These are phyloP conservation scores for Cephus spinipes DNA, from an alignment of 2,888 invertebrate genomes.

Conservation along the genomic window DNA sequence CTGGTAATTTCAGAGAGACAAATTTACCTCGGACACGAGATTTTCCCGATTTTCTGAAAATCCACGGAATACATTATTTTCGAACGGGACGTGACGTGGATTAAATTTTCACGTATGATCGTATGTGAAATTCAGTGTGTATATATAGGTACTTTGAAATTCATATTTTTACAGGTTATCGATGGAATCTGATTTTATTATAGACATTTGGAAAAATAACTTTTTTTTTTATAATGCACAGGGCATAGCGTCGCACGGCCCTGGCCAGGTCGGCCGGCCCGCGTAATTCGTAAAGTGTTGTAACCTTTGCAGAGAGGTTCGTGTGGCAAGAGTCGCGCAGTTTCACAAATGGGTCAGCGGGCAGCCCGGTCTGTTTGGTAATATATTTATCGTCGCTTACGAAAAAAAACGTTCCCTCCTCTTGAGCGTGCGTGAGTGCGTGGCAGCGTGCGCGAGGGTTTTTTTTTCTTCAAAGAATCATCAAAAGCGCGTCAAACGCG, in stretches of 20 bases:
- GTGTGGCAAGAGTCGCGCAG: constrained; percentile 54
- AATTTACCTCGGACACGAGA: background rate
- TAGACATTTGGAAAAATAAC: background rate
- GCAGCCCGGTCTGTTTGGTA: constrained; percentile 44
- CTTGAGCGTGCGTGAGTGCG: background rate
- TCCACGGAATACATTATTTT: background rate
- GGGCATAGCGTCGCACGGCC: background rate
- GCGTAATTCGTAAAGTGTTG: constrained; percentile 41
- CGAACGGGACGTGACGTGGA: background rate
- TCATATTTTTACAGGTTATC: background rate
- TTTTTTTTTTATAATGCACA: background rate
- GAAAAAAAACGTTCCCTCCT: constrained; percentile 39
- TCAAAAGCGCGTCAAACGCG: background rate
- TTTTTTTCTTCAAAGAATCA: background rate
- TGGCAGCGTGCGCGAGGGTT: background rate
- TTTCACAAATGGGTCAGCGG: constrained; percentile 63
- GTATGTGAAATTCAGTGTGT: background rate
- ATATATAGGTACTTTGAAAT: background rate
- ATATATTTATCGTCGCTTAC: constrained; percentile 51
- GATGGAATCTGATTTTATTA: background rate
- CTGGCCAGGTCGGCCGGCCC: constrained; percentile 7
- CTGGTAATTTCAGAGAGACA: background rate
- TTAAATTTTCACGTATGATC: background rate
- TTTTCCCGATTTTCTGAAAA: too few species aligned
- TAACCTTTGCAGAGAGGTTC: constrained; percentile 30